Evolutionary conservation across 2,888 invertebrate species (phyloP).

Genomic region (Drosophila histrio): DNA sequence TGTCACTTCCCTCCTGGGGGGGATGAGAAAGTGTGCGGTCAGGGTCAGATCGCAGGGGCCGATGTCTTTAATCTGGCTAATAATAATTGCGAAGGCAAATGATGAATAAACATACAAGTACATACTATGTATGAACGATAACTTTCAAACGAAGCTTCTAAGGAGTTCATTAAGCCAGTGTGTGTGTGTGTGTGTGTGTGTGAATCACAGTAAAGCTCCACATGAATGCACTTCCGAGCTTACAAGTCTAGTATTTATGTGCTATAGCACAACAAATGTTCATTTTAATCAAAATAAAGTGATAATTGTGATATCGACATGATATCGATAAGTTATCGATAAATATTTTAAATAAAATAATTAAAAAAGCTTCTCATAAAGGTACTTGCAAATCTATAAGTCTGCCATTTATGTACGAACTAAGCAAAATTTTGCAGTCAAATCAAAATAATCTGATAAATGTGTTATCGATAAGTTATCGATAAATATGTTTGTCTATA

Average conservation of each 20-base stretch:
- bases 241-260: background rate
- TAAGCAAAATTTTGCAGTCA: too few relatives aligned
- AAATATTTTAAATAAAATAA: background rate
- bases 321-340: background rate
- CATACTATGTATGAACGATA: background rate
- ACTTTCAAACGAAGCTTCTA: background rate
- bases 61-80: slow-evolving; percentile 48
- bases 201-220: slow-evolving; percentile 12
- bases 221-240: background rate
- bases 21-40: background rate
- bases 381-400: too few relatives aligned
- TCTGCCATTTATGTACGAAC: too few relatives aligned
- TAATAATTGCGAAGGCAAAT: slow-evolving; percentile 54
- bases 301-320: too few relatives aligned
- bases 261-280: background rate
- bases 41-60: slow-evolving; percentile 14
- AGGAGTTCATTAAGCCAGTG: background rate
- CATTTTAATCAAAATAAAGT: too few relatives aligned
- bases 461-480: background rate
- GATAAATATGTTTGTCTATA: too few relatives aligned
- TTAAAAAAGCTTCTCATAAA: too few relatives aligned
- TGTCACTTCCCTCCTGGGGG: background rate
- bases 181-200: background rate
- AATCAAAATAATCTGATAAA: too few relatives aligned
- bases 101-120: slow-evolving; percentile 4